phyloP scores from a whole-genome alignment of 2,797 vertebrate species.

The Cottoperca gobio region DNA sequence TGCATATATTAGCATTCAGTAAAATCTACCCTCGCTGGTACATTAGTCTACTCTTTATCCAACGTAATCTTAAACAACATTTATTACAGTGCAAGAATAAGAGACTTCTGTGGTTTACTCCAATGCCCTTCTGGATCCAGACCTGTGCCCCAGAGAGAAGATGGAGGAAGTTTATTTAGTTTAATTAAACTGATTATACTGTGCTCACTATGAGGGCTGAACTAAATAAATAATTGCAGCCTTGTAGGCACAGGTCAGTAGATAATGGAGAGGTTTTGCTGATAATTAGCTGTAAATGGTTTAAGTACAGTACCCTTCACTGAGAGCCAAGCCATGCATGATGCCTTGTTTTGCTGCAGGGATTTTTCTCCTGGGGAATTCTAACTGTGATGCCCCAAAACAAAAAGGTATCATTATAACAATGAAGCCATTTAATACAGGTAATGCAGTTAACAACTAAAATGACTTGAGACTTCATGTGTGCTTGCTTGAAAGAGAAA shows the following conservation, averaged over 20 bases:
- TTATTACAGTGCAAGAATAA: slow-evolving; percentile 67
- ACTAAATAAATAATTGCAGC: slow-evolving; percentile 66
- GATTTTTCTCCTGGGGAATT: not conserved
- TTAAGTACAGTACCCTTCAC: slow-evolving; percentile 55
- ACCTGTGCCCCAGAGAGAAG: slow-evolving; percentile 38
- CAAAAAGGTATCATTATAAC: not conserved
- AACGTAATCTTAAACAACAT: slow-evolving; percentile 69
- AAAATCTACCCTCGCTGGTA: slow-evolving; percentile 46
- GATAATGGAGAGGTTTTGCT: slow-evolving; percentile 71
- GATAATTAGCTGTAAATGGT: slow-evolving; percentile 74
- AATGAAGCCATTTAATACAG: not conserved
- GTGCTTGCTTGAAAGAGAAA: too few species aligned
- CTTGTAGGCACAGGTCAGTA: slow-evolving; percentile 69
- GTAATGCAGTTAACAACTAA: not conserved
- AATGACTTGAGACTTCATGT: too few species aligned
- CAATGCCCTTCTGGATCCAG: slow-evolving; percentile 24
- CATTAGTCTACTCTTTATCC: slow-evolving; percentile 67
- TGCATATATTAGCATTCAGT: slow-evolving; percentile 79
- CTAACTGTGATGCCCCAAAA: not conserved
- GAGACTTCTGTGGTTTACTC: slow-evolving; percentile 38
- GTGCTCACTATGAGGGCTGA: slow-evolving; percentile 42
- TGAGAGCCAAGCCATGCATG: slow-evolving; percentile 28
- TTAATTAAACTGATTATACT: slow-evolving; percentile 76
- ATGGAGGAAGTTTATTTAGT: slow-evolving; percentile 57
- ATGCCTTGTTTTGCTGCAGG: slow-evolving; percentile 24